Base-by-base conservation (phyloP, 2,113 vertebrate genomes). In the Suncus etruscus region DNA sequence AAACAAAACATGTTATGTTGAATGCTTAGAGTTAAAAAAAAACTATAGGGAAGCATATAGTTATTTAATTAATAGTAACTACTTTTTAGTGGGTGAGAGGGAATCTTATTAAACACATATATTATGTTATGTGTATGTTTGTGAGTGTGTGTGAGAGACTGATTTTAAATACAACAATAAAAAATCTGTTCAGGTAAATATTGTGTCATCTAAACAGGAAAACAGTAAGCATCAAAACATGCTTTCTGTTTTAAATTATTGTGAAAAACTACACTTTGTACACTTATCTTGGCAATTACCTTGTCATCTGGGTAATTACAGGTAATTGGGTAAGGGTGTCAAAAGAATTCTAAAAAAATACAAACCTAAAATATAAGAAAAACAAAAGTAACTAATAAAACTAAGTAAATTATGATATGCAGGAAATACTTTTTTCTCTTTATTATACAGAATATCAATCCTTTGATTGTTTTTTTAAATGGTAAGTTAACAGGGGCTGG, bases 241-340 rank as follows among this genome's bases (percentile, higher is more conserved):
- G 58, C 58, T 61, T 20, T 16, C 16, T 22, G 58, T 16, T 18
- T 61, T 61, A 20, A 18, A 5, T 61, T 61, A 22, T 61, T 61
- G 18, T 61, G 58, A 5, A 61, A 61, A 61, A 18, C 58, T 61
- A 22, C 48, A 24, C 48, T 69, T 32, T 75, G 61, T 70, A 77
- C 29, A 20, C 6, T 83, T 11, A 70, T 22, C 24, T 63, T 86
- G 48, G 4, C 29, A 61, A 39, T 70, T 39, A 39, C 25, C 5
- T 92, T 83, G 12, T 45, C 61, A 87, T 83, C 83, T 82, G 31
- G 58, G 29, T 69, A 70, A 48, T 70, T 82, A 11, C 25, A 63
- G 61, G 16, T 61, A 61, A 65, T 88, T 63, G 29, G 15, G 11
- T 2, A 16, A 1, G 8, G 6, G 48, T 31, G 11, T 61, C 16